Conservation (phyloP, 2,797 vertebrate genomes). For the Halcyon badia region DNA sequence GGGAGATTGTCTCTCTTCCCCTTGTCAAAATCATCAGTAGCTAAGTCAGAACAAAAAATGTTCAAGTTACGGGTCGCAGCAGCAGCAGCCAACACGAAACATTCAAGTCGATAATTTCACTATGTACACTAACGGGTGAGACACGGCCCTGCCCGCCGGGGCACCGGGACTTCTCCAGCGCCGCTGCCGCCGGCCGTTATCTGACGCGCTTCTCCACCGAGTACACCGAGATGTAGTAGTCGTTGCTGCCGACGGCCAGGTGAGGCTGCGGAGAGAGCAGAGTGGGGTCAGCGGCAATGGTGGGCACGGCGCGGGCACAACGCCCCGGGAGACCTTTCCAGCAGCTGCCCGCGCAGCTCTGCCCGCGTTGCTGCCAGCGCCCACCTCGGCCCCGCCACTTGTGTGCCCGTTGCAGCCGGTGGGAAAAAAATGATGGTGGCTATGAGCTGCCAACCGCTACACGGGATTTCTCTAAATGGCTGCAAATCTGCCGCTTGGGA, state of each 20-base stretch:
- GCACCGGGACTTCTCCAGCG: background rate
- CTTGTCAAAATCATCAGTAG: slow-evolving; percentile 48
- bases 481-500: background rate
- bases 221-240: slow-evolving; percentile 99
- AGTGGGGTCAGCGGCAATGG: background rate
- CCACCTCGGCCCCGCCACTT: background rate
- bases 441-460: background rate
- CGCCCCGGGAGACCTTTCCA: no score
- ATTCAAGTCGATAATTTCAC: slow-evolving; percentile 87
- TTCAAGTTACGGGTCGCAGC: slow-evolving; percentile 83
- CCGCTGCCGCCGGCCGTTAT: slow-evolving; percentile 82
- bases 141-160: slow-evolving; percentile 72
- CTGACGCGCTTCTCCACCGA: slow-evolving; percentile 96
- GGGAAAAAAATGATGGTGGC: background rate
- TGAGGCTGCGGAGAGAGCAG: slow-evolving; percentile 86
- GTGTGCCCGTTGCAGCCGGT: background rate
- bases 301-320: no score
- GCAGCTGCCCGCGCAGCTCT: background rate
- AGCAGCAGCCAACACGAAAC: slow-evolving; percentile 89
- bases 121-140: slow-evolving; percentile 88
- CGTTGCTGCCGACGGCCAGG: slow-evolving; percentile 96
- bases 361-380: background rate
- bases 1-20: slow-evolving; percentile 52
- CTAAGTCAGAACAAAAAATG: slow-evolving; percentile 66
- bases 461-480: background rate